Conservation (phyloP, 1,140 invertebrate genomes). For the Drosophila ficusphila region DNA sequence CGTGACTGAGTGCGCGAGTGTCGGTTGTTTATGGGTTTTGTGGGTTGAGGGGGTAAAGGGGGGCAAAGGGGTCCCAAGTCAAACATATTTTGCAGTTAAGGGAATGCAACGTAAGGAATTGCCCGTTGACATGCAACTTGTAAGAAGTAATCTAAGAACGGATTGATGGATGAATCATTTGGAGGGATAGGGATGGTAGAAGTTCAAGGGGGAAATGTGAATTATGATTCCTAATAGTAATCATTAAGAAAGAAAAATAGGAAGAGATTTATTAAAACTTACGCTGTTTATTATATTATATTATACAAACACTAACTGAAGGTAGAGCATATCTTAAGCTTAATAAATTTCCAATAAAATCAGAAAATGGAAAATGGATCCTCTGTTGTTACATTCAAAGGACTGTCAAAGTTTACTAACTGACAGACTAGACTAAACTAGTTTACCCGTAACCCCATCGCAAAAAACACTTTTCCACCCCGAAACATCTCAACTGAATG, state of each 20-base stretch:
- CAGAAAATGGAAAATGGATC: background rate
- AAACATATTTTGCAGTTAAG: slow-evolving; percentile 33
- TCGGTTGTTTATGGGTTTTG: slow-evolving; percentile 50
- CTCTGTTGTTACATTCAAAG: background rate
- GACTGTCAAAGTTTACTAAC: background rate
- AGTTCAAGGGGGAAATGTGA: background rate
- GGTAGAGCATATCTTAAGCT: no score
- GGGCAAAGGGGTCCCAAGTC: slow-evolving; percentile 6
- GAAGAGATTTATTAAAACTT: no score
- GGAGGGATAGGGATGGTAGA: slow-evolving; percentile 5
- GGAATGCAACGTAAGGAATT: slow-evolving; percentile 37
- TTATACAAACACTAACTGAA: no score
- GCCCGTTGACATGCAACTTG: slow-evolving; percentile 39
- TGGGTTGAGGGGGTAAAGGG: background rate
- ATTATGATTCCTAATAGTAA: background rate
- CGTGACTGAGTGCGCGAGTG: slow-evolving; percentile 40
- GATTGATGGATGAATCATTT: slow-evolving; percentile 35
- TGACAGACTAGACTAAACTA: slow-evolving; percentile 3
- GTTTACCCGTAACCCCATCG: slow-evolving; percentile 1
- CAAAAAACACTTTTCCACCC: background rate
- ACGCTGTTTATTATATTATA: no score
- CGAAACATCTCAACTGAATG: slow-evolving; percentile 9
- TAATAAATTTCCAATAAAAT: background rate
- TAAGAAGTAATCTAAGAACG: background rate
- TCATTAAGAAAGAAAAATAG: no score